Percentiles rank a stretch among this genome's conserved stretches.
These are phyloP conservation scores for Ectropis grisescens DNA, from an alignment of 1,140 invertebrate species.

Conservation along the genomic window DNA sequence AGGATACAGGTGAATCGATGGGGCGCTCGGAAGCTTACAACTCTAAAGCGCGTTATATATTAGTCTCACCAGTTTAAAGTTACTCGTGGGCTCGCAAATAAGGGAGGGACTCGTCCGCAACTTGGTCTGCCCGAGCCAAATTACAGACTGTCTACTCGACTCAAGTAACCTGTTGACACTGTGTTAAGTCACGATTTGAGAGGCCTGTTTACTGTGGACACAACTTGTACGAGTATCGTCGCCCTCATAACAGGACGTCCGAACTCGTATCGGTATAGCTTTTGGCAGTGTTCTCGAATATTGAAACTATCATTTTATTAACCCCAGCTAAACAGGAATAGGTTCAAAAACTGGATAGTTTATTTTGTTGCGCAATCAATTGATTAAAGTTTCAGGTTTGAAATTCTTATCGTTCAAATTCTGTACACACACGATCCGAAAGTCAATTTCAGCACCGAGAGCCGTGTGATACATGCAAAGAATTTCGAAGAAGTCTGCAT, in stretches of 20 bases:
- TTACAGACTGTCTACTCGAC: slow-evolving; percentile 59
- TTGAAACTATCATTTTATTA: too few relatives aligned
- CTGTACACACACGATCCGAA: too few relatives aligned
- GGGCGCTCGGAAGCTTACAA: slow-evolving; percentile 18
- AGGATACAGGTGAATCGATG: slow-evolving; percentile 22
- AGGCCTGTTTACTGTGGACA: slow-evolving; percentile 17
- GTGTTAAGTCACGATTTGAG: slow-evolving; percentile 21
- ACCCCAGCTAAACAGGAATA: too few relatives aligned
- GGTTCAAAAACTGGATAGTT: too few relatives aligned
- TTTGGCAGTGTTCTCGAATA: too few relatives aligned
- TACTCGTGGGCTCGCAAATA: slow-evolving; percentile 55
- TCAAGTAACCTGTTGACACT: slow-evolving; percentile 65
- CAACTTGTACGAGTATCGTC: not conserved
- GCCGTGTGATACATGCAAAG: slow-evolving; percentile 24
- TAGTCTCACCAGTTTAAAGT: slow-evolving; percentile 55
- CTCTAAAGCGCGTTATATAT: slow-evolving; percentile 37
- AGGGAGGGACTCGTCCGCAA: slow-evolving; percentile 40
- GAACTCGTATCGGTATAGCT: too few relatives aligned
- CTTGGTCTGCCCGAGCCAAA: slow-evolving; percentile 45
- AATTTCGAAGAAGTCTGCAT: slow-evolving; percentile 34
- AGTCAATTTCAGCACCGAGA: too few relatives aligned
- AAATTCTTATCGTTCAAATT: too few relatives aligned
- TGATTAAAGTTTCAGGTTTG: too few relatives aligned
- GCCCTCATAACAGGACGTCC: slow-evolving; percentile 5
- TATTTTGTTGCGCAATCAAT: too few relatives aligned